Base-by-base conservation (phyloP, 2,113 vertebrate genomes). In the Nymphicus hollandicus region DNA sequence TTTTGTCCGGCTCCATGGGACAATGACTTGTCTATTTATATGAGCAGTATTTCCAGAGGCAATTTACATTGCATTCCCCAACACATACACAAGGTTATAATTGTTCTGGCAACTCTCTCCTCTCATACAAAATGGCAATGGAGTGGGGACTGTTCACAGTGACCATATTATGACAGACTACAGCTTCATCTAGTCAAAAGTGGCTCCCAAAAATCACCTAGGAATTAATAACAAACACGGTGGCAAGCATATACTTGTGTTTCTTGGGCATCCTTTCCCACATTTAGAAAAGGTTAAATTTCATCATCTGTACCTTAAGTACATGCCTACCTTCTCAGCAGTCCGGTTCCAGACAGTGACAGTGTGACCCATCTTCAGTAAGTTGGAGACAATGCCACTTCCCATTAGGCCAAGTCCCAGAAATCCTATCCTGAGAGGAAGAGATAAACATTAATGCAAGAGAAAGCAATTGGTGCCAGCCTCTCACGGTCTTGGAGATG, bases 281-380 rank as follows among this genome's bases (percentile, higher is more conserved):
- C 0, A 4, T 37, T 73, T 70, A 81, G 47, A 69, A 77, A 39
- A 70, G 44, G 10, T 58, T 65, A 64, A 70, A 58, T 58, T 35
- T 37, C 16, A 33, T 25, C 35, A 15, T 2, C 69, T 50, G 33
- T 22, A 53, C 24, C 71, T 64, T 39, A 44, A 64, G n/a, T 12
- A 77, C 5, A 37, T 20, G 70, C 96, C 96, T 98, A 99, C 99
- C 98, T 99, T 99, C 95, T 99, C 99, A 7, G 99, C 99, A 39
- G 99, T 99, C 94, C 99, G 98, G 97, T 99, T 99, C 99, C 99
- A 99, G 93, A 99, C 99, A 3, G 99, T 99, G 80, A 99, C 99
- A 3, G 99, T 98, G 85, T 99, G 99, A 60, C 99, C 99, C 99
- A 99, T 99, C 98, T 99, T 99, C 89, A 99, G 97, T 74, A 99